Evolutionary conservation across 2,888 invertebrate genomes (phyloP).

Genomic region (Seira musarum): DNA sequence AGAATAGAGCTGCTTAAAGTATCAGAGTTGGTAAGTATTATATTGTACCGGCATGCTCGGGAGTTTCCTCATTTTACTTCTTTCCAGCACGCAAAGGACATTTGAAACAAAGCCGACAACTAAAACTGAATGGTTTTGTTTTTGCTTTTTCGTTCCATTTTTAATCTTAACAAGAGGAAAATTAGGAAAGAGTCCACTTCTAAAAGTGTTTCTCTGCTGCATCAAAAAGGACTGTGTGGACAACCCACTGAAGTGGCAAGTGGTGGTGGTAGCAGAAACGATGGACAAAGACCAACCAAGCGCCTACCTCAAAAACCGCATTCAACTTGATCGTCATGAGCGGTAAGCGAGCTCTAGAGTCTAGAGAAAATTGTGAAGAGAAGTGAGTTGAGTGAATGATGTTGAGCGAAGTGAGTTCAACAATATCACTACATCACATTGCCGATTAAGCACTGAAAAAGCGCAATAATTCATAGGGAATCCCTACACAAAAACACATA

Average conservation of each 20-base stretch:
- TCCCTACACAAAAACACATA: not conserved
- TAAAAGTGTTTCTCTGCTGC: not conserved
- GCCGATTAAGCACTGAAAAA: constrained; percentile 18
- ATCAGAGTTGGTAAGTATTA: not conserved
- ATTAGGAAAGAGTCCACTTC: not conserved
- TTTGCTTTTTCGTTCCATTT: not conserved
- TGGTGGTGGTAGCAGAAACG: not conserved
- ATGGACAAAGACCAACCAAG: not conserved
- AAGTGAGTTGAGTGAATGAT: not conserved
- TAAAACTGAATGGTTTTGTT: not conserved
- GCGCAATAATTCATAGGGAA: not conserved
- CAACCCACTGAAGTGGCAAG: no score
- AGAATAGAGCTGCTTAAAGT: not conserved
- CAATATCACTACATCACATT: constrained; percentile 18
- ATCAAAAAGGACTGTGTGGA: no score
- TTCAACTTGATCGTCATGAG: not conserved
- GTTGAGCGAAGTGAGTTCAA: not conserved
- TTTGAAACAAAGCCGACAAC: not conserved
- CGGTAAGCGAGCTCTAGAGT: no score
- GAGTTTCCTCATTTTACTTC: not conserved
- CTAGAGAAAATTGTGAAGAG: no score
- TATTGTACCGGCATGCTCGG: not conserved
- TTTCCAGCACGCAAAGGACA: not conserved
- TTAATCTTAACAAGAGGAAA: not conserved
- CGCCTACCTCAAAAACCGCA: constrained; percentile 3